These are phyloP conservation scores for Cyprinella venusta DNA, from an alignment of 2,797 vertebrate species.

Conservation along the genomic window DNA sequence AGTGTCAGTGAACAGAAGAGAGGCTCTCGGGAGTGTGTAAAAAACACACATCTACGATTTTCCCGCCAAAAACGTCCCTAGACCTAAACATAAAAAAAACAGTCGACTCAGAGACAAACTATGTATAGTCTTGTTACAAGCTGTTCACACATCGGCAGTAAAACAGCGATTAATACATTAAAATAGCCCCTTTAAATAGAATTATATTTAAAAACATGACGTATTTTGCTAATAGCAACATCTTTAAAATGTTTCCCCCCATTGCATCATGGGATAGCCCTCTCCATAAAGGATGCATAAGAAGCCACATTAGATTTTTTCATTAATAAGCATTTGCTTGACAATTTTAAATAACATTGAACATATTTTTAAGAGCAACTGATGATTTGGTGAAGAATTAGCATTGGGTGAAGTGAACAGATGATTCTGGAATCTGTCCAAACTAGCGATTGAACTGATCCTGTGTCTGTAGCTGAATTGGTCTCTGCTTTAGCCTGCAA, in stretches of 20 bases:
- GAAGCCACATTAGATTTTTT: neutral
- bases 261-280: neutral
- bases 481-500: neutral
- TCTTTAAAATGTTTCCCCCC: neutral
- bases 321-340: neutral
- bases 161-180: too few species aligned
- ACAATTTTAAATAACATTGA: neutral
- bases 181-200: neutral
- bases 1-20: too few species aligned
- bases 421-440: slow-evolving; percentile 26
- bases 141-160: too few species aligned
- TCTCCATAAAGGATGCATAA: neutral
- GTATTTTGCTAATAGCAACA: too few species aligned
- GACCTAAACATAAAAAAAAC: too few species aligned
- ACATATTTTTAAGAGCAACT: neutral
- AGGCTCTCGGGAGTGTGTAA: too few species aligned
- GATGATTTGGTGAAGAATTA: neutral
- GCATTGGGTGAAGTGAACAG: neutral
- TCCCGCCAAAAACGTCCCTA: too few species aligned
- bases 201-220: too few species aligned
- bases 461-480: neutral
- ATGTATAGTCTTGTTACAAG: too few species aligned
- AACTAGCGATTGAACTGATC: slow-evolving; percentile 11
- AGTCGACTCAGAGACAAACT: too few species aligned
- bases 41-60: too few species aligned